Percentiles rank a stretch among this genome's conserved stretches.
phyloP scores from a whole-genome alignment of 2,888 invertebrate genomes.

The Drosophila kambysellisi region DNA sequence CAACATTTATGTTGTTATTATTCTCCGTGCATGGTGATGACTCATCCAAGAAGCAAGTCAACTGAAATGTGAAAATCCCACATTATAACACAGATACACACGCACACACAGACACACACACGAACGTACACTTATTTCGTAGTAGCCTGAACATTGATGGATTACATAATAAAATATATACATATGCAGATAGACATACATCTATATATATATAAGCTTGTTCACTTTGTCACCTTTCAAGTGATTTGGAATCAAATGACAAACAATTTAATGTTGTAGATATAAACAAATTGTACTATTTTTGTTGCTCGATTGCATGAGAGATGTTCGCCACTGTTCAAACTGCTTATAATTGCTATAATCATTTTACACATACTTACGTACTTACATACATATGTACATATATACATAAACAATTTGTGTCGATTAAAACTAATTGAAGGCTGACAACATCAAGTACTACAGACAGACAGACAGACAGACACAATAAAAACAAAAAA shows the following conservation, averaged over 20 bases:
- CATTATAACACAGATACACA: background rate
- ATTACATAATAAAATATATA: background rate
- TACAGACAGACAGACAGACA: constrained; percentile 5
- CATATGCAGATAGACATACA: background rate
- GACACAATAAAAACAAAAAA: constrained; percentile 15
- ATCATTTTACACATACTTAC: constrained; percentile 35
- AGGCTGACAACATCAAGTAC: constrained; percentile 27
- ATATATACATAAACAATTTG: constrained; percentile 9
- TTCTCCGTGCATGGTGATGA: background rate
- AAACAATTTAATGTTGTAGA: constrained; percentile 10
- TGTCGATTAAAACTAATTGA: constrained; percentile 51
- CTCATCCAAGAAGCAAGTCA: constrained; percentile 1
- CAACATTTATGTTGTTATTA: background rate
- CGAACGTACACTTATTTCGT: background rate
- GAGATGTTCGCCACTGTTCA: constrained; percentile 25
- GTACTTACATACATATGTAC: background rate
- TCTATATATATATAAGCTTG: background rate
- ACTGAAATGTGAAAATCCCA: background rate
- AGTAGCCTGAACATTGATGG: background rate
- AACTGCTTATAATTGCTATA: constrained; percentile 46
- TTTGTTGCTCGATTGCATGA: constrained; percentile 21
- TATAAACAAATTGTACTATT: constrained; percentile 21
- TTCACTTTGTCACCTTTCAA: constrained; percentile 16
- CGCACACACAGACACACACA: background rate
- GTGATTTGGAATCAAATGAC: constrained; percentile 1